A percentile compares a stretch with the other conserved stretches of the same genome.
Evolutionary conservation across 2,888 invertebrate genomes (phyloP).

Genomic region (Pammene aurita): DNA sequence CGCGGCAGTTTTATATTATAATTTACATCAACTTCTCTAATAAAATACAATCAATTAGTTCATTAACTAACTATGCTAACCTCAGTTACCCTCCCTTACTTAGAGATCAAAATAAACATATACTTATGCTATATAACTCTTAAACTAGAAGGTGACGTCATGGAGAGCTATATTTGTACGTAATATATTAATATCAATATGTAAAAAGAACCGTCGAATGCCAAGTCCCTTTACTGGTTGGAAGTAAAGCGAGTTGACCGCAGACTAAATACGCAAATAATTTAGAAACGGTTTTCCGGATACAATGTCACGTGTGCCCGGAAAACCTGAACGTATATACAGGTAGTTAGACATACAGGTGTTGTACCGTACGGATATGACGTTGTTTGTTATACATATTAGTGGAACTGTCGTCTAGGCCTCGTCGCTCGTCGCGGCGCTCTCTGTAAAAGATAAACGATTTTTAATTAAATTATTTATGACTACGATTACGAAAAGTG

Average conservation of each 20-base stretch:
- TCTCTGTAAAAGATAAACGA: slow-evolving; percentile 56
- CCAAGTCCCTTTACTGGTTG: slow-evolving; percentile 63
- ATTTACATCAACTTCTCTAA: slow-evolving; percentile 75
- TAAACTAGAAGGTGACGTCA: slow-evolving; percentile 73
- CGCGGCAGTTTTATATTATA: slow-evolving; percentile 62
- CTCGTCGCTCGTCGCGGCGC: slow-evolving; percentile 65
- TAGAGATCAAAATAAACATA: slow-evolving; percentile 58
- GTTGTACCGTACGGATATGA: slow-evolving; percentile 58
- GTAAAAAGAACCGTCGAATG: slow-evolving; percentile 55
- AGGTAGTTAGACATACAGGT: slow-evolving; percentile 48
- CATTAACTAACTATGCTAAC: slow-evolving; percentile 61
- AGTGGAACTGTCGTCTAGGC: slow-evolving; percentile 70
- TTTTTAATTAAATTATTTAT: too few species aligned
- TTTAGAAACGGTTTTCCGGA: slow-evolving; percentile 34
- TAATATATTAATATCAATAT: slow-evolving; percentile 44
- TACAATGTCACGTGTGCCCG: slow-evolving; percentile 37
- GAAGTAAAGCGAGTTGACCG: slow-evolving; percentile 56
- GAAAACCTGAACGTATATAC: slow-evolving; percentile 39
- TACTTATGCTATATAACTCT: slow-evolving; percentile 53
- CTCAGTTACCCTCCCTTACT: slow-evolving; percentile 43
- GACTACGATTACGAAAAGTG: too few species aligned
- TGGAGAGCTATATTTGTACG: slow-evolving; percentile 71
- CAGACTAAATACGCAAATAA: slow-evolving; percentile 38
- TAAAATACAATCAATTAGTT: slow-evolving; percentile 64
- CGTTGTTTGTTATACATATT: slow-evolving; percentile 55